Percentiles rank a stretch among this genome's conserved stretches.
phyloP scores from a whole-genome alignment of 2,888 invertebrate genomes.

The Nesidiocoris tenuis region DNA sequence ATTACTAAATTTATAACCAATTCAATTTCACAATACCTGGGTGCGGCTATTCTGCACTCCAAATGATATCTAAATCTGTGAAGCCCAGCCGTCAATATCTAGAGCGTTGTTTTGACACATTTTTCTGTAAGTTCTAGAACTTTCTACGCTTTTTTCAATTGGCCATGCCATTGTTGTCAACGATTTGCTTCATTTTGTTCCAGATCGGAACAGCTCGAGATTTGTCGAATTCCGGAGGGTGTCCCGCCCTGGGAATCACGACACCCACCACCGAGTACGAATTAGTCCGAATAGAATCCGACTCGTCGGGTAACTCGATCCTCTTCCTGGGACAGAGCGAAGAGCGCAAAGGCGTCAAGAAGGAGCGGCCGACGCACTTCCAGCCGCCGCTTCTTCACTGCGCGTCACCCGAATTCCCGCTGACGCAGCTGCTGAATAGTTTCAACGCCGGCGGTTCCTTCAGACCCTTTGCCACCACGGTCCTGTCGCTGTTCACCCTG shows the following conservation, averaged over 20 bases:
- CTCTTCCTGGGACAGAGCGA: slow-evolving; percentile 57
- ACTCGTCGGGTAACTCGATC: slow-evolving; percentile 56
- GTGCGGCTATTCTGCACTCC: no score
- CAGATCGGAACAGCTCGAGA: slow-evolving; percentile 58
- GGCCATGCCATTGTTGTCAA: no score
- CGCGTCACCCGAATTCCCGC: slow-evolving; percentile 51
- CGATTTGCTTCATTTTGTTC: no score
- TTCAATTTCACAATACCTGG: no score
- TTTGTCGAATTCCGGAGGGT: slow-evolving; percentile 59
- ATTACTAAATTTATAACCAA: no score
- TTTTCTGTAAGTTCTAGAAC: no score
- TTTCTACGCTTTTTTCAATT: no score
- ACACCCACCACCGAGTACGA: slow-evolving; percentile 60
- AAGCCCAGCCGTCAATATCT: no score
- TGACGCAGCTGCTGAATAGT: slow-evolving; percentile 48
- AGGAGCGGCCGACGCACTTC: slow-evolving; percentile 59
- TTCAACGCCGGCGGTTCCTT: slow-evolving; percentile 27
- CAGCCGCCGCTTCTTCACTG: slow-evolving; percentile 60
- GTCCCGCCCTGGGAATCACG: slow-evolving; percentile 58
- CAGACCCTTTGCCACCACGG: neutral
- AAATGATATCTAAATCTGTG: no score
- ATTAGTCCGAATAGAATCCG: slow-evolving; percentile 58
- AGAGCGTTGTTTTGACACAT: no score
- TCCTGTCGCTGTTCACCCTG: neutral
- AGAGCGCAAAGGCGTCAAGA: slow-evolving; percentile 38